Evolutionary conservation across 2,888 invertebrate species (phyloP), one percentile per base, ranked within the genome.

Genomic region (Sycophila texana): DNA sequence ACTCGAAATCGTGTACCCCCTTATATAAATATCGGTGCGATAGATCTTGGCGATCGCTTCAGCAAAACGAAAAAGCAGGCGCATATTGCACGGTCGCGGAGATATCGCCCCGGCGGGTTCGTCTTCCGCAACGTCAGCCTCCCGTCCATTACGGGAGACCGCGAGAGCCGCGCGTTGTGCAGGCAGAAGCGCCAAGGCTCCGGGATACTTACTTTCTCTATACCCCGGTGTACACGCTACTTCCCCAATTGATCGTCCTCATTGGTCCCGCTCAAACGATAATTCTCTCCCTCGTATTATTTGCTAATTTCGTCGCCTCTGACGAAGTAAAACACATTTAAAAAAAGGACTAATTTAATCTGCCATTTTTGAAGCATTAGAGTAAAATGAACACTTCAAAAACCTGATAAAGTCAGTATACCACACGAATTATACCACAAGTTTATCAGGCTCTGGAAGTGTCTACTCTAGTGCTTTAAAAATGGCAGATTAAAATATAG

Each of bases 131-230:
- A 55, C 61, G 26, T 71, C 30, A 30, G 49, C 26, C 60, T 61
- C 16, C 61, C 51, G 76, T 77, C 76, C 65, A 65, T 77, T 77
- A 77, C 71, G 63, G 63, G 60, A 49, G 39, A 76, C 68, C 30
- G 30, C 4, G 30, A 22, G 26, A 60, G 55, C 26, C 22, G 55
- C 18, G 63, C 22, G 39, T 39, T 39, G 20, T 16, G 30, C 39
- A 5, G 14, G 63, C 30, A 26, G 55, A 20, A 68, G 57, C 30
- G 14, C 53, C 14, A 53, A n/a, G 30, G 51, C 49, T 22, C 51
- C 7, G 16, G 30, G 20, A 70, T 65, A 77, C 76, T 77, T 77
- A 70, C 76, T 71, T 26, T 26, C 26, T 26, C 26, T 26, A 26
- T 26, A 65, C 71, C 63, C 47, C 39, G 10, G 39, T 7, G 10